Evolutionary conservation across 2,888 invertebrate genomes (phyloP).

Genomic region (Adelognathus sp.): DNA sequence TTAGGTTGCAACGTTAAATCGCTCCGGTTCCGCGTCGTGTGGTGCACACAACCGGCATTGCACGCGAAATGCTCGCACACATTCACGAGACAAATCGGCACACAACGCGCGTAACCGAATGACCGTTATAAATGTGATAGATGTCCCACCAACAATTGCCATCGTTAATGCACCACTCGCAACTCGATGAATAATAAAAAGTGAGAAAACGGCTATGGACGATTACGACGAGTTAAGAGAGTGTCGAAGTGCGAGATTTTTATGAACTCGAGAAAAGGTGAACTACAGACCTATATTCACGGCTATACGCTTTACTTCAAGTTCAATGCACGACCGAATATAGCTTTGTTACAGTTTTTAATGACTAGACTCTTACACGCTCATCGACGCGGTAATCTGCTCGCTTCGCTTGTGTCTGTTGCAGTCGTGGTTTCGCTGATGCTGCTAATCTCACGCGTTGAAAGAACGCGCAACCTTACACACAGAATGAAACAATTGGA

Average conservation of each 20-base stretch:
- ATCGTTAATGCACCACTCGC: slow-evolving; percentile 61
- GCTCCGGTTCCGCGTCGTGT: slow-evolving; percentile 42
- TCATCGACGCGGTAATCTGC: slow-evolving; percentile 42
- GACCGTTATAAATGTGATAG: slow-evolving; percentile 75
- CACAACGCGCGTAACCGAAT: slow-evolving; percentile 68
- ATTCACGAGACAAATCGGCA: slow-evolving; percentile 74
- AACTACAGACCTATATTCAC: slow-evolving; percentile 12
- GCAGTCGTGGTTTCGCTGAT: slow-evolving; percentile 44
- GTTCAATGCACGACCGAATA: slow-evolving; percentile 67
- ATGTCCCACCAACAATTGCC: slow-evolving; percentile 70
- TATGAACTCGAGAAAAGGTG: slow-evolving; percentile 44
- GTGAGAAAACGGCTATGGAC: slow-evolving; percentile 4
- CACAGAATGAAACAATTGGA: too few relatives aligned
- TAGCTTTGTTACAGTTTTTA: slow-evolving; percentile 59
- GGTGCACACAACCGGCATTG: background rate
- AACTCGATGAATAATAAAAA: slow-evolving; percentile 46
- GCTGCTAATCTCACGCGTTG: background rate
- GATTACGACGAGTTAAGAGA: slow-evolving; percentile 22
- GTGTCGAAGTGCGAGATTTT: slow-evolving; percentile 40
- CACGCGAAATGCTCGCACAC: slow-evolving; percentile 62
- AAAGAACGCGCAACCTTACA: background rate
- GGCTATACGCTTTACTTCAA: slow-evolving; percentile 63
- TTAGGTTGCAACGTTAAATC: slow-evolving; percentile 50
- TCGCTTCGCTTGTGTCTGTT: slow-evolving; percentile 52
- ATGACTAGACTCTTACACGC: slow-evolving; percentile 38